Evolutionary conservation across 1,140 invertebrate genomes (phyloP).

Genomic region (Micrasema longulum): DNA sequence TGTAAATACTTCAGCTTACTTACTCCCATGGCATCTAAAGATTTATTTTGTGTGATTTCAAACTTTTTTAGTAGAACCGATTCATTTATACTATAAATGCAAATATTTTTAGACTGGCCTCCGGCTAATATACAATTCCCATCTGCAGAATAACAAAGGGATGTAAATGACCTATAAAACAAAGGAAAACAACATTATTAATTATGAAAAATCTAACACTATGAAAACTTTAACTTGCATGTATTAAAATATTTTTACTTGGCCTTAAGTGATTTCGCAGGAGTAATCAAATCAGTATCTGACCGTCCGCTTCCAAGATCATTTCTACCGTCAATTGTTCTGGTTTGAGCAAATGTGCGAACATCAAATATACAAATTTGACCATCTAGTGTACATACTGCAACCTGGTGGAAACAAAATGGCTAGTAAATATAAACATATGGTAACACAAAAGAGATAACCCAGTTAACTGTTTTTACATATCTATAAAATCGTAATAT

Average conservation of each 20-base stretch:
- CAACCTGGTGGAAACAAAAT: conserved; percentile 71
- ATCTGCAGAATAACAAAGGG: conserved; percentile 93
- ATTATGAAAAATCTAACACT: background rate
- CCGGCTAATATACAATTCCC: conserved; percentile 89
- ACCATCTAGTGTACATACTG: conserved; percentile 90
- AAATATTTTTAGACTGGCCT: conserved; percentile 93
- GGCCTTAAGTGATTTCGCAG: conserved; percentile 84
- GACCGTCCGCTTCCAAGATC: conserved; percentile 88
- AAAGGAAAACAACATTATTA: background rate
- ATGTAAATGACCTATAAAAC: conserved; percentile 85
- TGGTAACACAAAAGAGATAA: too few relatives aligned
- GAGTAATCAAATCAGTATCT: conserved; percentile 88
- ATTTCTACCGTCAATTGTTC: conserved; percentile 86
- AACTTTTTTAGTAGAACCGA: conserved; percentile 90
- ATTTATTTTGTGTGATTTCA: conserved; percentile 93
- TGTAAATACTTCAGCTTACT: too few relatives aligned
- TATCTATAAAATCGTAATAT: too few relatives aligned
- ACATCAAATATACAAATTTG: conserved; percentile 89
- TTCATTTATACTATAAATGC: conserved; percentile 89
- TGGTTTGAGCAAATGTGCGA: conserved; percentile 77
- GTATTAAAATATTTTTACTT: conserved; percentile 71
- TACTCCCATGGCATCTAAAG: conserved; percentile 93
- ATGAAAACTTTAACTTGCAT: too few relatives aligned
- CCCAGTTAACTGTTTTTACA: too few relatives aligned
- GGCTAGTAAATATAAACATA: too few relatives aligned